phyloP scores from a whole-genome alignment of 2,113 vertebrate genomes.

The Psophia crepitans region DNA sequence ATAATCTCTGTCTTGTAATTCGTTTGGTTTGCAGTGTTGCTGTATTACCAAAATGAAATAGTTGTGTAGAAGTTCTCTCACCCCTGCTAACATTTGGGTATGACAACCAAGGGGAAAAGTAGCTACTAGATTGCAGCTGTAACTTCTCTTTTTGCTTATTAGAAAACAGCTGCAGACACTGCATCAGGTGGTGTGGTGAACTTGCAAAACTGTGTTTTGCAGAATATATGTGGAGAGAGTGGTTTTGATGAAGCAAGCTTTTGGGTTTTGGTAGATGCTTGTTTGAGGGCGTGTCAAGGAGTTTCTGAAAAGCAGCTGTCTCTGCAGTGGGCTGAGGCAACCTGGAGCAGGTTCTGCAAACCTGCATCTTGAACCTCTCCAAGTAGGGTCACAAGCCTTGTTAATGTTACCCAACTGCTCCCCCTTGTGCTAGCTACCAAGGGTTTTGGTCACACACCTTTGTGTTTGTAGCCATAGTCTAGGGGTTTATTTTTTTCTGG shows the following conservation, averaged over 20 bases:
- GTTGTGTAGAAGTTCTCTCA: neutral
- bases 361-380: neutral
- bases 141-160: neutral
- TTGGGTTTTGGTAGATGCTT: fast-evolving
- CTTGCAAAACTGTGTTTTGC: neutral
- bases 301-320: neutral
- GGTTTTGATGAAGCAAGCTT: neutral
- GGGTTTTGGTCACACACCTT: neutral
- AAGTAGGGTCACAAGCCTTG: fast-evolving
- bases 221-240: neutral
- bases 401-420: neutral
- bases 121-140: neutral
- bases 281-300: fast-evolving
- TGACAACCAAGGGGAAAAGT: fast-evolving
- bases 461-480: fast-evolving
- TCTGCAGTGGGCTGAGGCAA: neutral
- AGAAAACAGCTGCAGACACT: neutral
- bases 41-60: neutral
- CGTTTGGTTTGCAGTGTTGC: neutral
- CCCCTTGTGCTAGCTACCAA: neutral
- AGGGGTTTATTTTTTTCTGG: fast-evolving
- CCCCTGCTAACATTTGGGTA: neutral
- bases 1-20: neutral
- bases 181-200: fast-evolving
- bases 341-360: neutral